Evolutionary conservation across 30 jellyfish, hydroid and myxozoan species (phyloP).

Genomic region (Catostylus mosaicus): DNA sequence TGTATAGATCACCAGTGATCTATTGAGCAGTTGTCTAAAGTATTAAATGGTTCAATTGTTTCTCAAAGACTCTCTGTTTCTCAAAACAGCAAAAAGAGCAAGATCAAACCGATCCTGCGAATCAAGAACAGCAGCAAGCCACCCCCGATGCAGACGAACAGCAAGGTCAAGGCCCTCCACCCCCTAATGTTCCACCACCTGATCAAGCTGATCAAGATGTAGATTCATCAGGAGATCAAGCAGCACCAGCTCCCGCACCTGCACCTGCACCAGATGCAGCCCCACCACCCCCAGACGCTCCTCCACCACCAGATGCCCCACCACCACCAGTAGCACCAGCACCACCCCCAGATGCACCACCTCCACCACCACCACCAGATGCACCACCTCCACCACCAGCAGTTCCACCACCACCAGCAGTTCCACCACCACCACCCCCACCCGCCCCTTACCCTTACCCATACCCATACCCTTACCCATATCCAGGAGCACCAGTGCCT

Average conservation of each 20-base stretch:
- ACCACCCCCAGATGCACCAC: constrained; percentile 37
- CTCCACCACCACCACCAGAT: constrained; percentile 32
- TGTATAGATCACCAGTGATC: background rate
- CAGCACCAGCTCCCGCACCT: constrained; percentile 39
- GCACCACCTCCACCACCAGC: constrained; percentile 32
- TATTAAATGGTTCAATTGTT: background rate
- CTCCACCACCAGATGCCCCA: constrained; percentile 21
- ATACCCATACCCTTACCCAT: constrained; percentile 14
- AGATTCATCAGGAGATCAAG: constrained; percentile 32
- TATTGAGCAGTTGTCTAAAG: background rate
- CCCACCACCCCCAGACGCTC: constrained; percentile 23
- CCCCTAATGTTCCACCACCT: constrained; percentile 34
- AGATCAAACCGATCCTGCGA: background rate
- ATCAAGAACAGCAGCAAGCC: constrained; percentile 16
- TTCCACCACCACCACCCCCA: constrained; percentile 9
- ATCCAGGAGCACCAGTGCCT: constrained; percentile 22
- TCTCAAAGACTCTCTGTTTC: background rate
- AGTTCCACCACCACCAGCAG: constrained; percentile 1
- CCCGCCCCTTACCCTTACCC: constrained; percentile 44
- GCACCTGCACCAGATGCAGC: constrained; percentile 41
- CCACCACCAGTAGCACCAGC: constrained; percentile 48
- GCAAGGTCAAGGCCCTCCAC: constrained; percentile 29
- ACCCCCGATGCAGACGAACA: constrained; percentile 25
- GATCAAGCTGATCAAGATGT: constrained; percentile 9
- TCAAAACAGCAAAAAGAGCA: background rate